A percentile compares a stretch with the other conserved stretches of the same genome.
phyloP scores from a whole-genome alignment of 2,113 vertebrate genomes.

The Grus americana region DNA sequence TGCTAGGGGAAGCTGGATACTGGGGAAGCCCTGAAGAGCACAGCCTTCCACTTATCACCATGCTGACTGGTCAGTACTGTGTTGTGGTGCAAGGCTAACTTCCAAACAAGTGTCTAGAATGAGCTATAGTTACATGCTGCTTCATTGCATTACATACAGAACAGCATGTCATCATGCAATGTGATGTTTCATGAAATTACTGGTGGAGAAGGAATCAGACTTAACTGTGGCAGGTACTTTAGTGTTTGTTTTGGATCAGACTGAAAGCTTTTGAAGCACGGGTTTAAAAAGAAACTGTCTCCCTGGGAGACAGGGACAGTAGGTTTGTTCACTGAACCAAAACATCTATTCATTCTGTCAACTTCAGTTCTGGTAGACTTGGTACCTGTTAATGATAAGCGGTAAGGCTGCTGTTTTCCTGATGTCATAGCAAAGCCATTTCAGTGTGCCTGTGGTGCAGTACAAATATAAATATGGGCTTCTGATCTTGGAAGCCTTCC shows the following conservation, averaged over 20 bases:
- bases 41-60: conserved; percentile 87
- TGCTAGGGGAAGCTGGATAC: conserved; percentile 93
- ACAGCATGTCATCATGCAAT: not conserved
- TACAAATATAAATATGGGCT: not conserved
- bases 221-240: not conserved
- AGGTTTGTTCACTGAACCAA: not conserved
- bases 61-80: conserved; percentile 86
- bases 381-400: not conserved
- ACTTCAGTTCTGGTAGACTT: not conserved
- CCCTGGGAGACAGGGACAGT: not conserved
- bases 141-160: not conserved
- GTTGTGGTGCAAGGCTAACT: not conserved
- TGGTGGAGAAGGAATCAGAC: not conserved
- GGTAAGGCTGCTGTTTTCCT: not conserved
- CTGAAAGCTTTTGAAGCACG: not conserved
- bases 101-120: not conserved
- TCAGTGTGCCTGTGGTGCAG: not conserved
- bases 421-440: not conserved
- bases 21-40: conserved; percentile 87
- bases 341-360: not conserved
- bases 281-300: not conserved
- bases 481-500: not conserved
- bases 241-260: not conserved
- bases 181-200: not conserved
- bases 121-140: not conserved